These are phyloP conservation scores for Antigone vipio DNA, from an alignment of 2,113 vertebrate genomes.

Conservation along the genomic window DNA sequence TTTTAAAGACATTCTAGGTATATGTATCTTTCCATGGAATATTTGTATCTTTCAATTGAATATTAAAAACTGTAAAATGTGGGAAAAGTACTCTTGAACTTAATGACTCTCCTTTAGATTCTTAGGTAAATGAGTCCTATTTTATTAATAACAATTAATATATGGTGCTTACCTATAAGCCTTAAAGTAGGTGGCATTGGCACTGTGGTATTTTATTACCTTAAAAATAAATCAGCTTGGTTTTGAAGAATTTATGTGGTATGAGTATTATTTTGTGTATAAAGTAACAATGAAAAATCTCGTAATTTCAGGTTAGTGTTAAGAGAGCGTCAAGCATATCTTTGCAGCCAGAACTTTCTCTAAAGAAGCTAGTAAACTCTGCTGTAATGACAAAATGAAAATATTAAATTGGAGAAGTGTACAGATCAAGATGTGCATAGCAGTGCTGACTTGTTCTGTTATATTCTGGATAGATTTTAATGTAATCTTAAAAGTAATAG, in stretches of 20 bases:
- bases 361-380: neutral
- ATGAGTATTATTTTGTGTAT: neutral
- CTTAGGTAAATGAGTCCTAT: neutral
- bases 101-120: neutral
- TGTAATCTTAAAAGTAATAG: neutral
- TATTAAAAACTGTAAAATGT: neutral
- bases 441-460: neutral
- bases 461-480: neutral
- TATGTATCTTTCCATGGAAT: neutral
- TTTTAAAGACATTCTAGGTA: neutral
- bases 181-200: neutral
- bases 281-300: neutral
- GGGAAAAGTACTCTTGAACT: neutral
- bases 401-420: neutral
- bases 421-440: neutral
- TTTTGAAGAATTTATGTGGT: neutral
- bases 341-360: neutral
- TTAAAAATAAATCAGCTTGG: neutral
- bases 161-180: neutral
- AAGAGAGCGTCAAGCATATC: neutral
- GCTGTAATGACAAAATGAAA: neutral
- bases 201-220: neutral
- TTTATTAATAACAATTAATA: neutral
- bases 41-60: neutral
- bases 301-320: neutral